Evolutionary conservation across 1,140 invertebrate genomes (phyloP), one percentile per base, ranked within the genome.

Genomic region (Nasonia giraulti): DNA sequence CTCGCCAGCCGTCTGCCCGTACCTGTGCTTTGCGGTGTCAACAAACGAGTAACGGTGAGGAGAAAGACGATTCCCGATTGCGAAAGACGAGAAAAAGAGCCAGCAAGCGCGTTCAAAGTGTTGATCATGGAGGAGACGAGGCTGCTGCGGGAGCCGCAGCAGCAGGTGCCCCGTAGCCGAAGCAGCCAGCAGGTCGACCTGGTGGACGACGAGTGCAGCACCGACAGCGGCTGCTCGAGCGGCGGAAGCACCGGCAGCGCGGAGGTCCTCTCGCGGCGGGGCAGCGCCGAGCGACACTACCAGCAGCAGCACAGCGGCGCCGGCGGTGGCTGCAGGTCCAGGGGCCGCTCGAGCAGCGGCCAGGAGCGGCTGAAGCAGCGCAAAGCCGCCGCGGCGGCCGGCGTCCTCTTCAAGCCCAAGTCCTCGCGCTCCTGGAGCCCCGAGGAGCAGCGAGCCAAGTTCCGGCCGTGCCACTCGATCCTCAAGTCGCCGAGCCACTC

Each of bases 221-320:
- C 90, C 1, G 92, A 92, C 88, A 92, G 91, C 55, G 92, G 92
- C 4, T 92, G 92, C 86, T 91, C 90, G 82, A 92, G 91, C 85
- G 89, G 91, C 44, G 89, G 91, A 0, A 91, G 92, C 73, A 89
- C 86, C 81, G 90, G 89, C 40, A 92, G 91, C 82, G 89, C 89
- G 8, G 90, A 91, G 77, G 86, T 89, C 12, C 69, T 90, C 0
- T 91, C 90, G 7, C 87, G 88, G 17, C 89, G 88, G 20, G 89
- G 88, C 4, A 90, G 89, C 80, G 84, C 88, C 40, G 91, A 91
- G 27, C 87, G 90, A 6, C 77, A 90, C 0, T 91, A 88, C 82
- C 20, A 62, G 0, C 55, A 20, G 2, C 47, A 62, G 0, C 14
- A 44, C 40, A 7, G 6, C 55, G 7, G 20, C 2, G 20, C 47